Base-by-base conservation (phyloP, 2,888 invertebrate genomes). In the Agelastica alni region DNA sequence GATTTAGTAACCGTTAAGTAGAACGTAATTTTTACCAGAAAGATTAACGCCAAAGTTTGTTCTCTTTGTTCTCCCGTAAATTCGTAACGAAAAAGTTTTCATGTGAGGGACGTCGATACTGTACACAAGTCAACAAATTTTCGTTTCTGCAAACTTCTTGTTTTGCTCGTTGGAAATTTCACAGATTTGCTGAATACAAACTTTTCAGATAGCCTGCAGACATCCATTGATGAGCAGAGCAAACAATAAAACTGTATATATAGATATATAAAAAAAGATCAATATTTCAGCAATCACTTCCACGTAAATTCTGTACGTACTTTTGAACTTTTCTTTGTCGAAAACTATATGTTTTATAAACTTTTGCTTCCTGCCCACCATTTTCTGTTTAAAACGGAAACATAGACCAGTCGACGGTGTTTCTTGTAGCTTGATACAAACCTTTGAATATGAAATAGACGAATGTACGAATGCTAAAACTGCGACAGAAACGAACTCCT, bases 131-230 rank as follows among this genome's bases (percentile, higher is more conserved):
- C 13, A 14, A 32, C 13, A 32, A 9, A 14, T 32, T 14, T 32
- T 16, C 13, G 9, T 9, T 16, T 31, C 31, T 34, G 16, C 4
- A 16, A 14, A 34, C 3, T 16, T 16, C 34, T 34, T 16, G 16
- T n/a, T 34, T 34, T 34, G 34, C 10, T 7, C 14, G 7, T 16
- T 14, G 34, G 16, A 34, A 34, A 34, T 34, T 34, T 34, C 14
- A 34, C 34, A 14, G 34, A 34, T 34, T 14, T 34, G n/a, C n/a
- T 14, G 7, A 16, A 34, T 16, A 34, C 7, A 34, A 34, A 34
- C 16, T 34, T 34, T 34, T 14, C n/a, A 9, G 34, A 34, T 34
- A 34, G 34, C 9, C 34, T 34, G 34, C 34, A 34, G 34, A 34
- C 16, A 34, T 9, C 7, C 14, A 34, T 34, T 14, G 34, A 34